Evolutionary conservation across 2,888 invertebrate species (phyloP).

Genomic region (Drosophila lutescens): DNA sequence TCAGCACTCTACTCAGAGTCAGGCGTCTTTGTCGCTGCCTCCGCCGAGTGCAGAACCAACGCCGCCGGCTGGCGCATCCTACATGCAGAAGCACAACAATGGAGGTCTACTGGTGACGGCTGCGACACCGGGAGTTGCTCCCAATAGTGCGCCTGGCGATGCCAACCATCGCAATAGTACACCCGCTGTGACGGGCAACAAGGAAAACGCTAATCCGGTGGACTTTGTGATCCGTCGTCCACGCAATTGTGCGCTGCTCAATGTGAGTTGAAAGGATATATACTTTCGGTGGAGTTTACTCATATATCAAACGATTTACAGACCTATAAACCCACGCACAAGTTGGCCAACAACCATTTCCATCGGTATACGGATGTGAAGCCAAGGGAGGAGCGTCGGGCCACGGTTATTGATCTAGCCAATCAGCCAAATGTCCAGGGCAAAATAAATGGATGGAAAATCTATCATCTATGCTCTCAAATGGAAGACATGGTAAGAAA

Average conservation of each 20-base stretch:
- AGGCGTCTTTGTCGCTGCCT: constrained; percentile 78
- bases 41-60: constrained; percentile 69
- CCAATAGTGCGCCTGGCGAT: constrained; percentile 42
- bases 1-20: constrained; percentile 82
- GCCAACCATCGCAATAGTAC: constrained; percentile 62
- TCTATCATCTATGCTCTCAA: constrained; percentile 95
- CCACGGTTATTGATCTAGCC: constrained; percentile 94
- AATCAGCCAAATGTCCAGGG: constrained; percentile 94
- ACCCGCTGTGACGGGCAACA: constrained; percentile 72
- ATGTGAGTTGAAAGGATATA: constrained; percentile 67
- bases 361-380: constrained; percentile 92
- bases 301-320: constrained; percentile 81
- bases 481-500: constrained; percentile 93
- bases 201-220: constrained; percentile 83
- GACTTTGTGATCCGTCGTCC: constrained; percentile 83
- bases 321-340: constrained; percentile 89
- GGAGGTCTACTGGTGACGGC: constrained; percentile 64
- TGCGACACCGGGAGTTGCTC: constrained; percentile 18
- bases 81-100: constrained; percentile 53
- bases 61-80: constrained; percentile 35
- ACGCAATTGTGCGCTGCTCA: constrained; percentile 81
- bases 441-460: constrained; percentile 97
- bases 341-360: constrained; percentile 90
- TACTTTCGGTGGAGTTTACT: neutral
- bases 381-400: constrained; percentile 93